Percentiles rank a stretch among this genome's conserved stretches.
Evolutionary conservation across 2,113 vertebrate species (phyloP).

Genomic region (Scortum barcoo): DNA sequence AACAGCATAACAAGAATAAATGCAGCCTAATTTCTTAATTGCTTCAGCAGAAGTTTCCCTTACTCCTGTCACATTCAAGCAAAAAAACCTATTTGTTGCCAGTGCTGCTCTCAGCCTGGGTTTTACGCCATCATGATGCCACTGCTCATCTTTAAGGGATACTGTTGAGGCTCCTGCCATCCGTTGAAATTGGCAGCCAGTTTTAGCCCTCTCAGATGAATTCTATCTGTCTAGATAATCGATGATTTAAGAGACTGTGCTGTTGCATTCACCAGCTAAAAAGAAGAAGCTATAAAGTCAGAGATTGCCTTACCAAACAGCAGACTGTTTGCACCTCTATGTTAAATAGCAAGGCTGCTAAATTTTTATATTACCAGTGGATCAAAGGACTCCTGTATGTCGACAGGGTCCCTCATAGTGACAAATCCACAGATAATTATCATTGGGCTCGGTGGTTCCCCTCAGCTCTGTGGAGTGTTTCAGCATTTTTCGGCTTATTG

Average conservation of each 20-base stretch:
- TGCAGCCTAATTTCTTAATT: too few relatives aligned
- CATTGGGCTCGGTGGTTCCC: too few relatives aligned
- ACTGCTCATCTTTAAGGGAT: constrained; percentile 13
- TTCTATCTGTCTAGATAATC: constrained; percentile 2
- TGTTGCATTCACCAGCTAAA: constrained; percentile 5
- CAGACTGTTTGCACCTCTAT: not conserved
- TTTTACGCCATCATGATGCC: constrained; percentile 23
- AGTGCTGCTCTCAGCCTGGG: constrained; percentile 21
- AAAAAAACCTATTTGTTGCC: too few relatives aligned
- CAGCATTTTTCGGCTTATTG: too few relatives aligned
- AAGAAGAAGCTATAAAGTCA: not conserved
- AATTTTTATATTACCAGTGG: not conserved
- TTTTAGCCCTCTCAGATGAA: constrained; percentile 27
- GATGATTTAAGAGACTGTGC: constrained; percentile 2
- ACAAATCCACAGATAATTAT: not conserved
- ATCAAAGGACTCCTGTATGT: not conserved
- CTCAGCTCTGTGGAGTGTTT: too few relatives aligned
- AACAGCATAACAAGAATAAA: too few relatives aligned
- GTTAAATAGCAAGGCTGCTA: not conserved
- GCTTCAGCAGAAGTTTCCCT: too few relatives aligned
- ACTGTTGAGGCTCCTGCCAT: constrained; percentile 28
- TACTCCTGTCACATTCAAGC: too few relatives aligned
- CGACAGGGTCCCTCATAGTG: not conserved
- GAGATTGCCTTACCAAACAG: not conserved
- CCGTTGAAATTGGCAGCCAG: constrained; percentile 23